Base-by-base conservation (phyloP, 2,113 vertebrate genomes). In the Scomber colias region DNA sequence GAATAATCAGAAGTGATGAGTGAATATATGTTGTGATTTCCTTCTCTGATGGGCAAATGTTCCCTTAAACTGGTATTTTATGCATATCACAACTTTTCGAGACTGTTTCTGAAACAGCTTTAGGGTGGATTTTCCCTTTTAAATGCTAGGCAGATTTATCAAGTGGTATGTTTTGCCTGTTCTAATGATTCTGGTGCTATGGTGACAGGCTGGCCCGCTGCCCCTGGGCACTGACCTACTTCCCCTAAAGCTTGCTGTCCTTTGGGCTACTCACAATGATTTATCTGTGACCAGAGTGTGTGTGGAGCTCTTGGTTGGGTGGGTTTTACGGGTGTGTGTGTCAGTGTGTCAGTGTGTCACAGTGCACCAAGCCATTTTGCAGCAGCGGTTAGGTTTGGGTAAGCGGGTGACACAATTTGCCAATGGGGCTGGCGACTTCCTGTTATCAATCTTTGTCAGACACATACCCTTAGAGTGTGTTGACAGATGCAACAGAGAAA, bases 291-390 rank as follows among this genome's bases (percentile, higher is more conserved):
- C 4, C 30, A 53, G 40, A 4, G 55, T 24, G 66, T 48, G 51
- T 24, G 35, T 24, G 49, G 49, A 49, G 59, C 53, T 30, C 13
- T 15, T 17, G 31, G 9, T 44, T 40, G 16, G 56, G 72, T 79
- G 70, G 30, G 14, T 4, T 81, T 71, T 55, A 40, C 61, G 62
- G 31, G 31, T 44, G 24, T 53, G 60, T 79, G 71, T 83, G 78
- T 81, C 50, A 82, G 76, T 83, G 67, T 89, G 90, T 89, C 87
- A 86, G 75, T 86, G 78, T 90, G 88, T 88, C 81, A 87, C 66
- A 70, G 80, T 54, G 69, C 87, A 75, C 51, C 46, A n/a, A 76
- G 79, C 68, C 9, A 2, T 56, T 64, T 65, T 5, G 13, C 10
- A 31, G 13, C 50, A 31, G 3, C 3, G 21, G 24, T 40, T 40